phyloP scores from a whole-genome alignment of 1,140 invertebrate genomes.

The Antheraea mylitta region DNA sequence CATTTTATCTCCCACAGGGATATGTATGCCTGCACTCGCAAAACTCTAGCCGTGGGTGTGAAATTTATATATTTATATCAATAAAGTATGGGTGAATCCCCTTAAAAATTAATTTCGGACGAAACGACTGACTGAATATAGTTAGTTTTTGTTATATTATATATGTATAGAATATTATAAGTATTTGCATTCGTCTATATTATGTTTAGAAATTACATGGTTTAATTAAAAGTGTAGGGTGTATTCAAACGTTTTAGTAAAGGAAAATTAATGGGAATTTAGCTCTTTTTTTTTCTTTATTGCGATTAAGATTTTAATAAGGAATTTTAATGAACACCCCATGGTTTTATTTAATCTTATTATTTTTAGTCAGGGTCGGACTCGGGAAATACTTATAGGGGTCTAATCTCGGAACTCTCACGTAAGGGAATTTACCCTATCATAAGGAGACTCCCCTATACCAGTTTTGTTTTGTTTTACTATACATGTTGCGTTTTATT shows the following conservation, averaged over 20 bases:
- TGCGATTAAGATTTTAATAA: too few relatives aligned
- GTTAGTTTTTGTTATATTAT: slow-evolving; percentile 1
- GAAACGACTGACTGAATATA: neutral
- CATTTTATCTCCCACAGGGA: neutral
- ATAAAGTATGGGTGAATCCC: neutral
- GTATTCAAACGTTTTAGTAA: neutral
- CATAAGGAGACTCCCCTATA: too few relatives aligned
- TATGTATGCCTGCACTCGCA: neutral
- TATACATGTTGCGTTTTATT: too few relatives aligned
- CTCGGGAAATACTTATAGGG: too few relatives aligned
- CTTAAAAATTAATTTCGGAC: neutral
- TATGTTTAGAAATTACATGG: neutral
- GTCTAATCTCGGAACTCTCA: too few relatives aligned
- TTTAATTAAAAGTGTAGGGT: neutral
- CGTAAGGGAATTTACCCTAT: too few relatives aligned
- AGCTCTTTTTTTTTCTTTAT: neutral
- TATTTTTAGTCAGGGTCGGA: too few relatives aligned
- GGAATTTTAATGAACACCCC: too few relatives aligned
- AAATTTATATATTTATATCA: neutral
- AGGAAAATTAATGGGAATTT: neutral
- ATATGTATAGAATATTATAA: neutral
- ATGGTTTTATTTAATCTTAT: too few relatives aligned
- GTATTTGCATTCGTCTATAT: neutral
- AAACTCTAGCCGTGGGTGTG: neutral
- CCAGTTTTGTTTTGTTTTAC: too few relatives aligned